A percentile compares a stretch with the other conserved stretches of the same genome.
Evolutionary conservation across 2,888 invertebrate species (phyloP).

Genomic region (Rhagonycha fulva): DNA sequence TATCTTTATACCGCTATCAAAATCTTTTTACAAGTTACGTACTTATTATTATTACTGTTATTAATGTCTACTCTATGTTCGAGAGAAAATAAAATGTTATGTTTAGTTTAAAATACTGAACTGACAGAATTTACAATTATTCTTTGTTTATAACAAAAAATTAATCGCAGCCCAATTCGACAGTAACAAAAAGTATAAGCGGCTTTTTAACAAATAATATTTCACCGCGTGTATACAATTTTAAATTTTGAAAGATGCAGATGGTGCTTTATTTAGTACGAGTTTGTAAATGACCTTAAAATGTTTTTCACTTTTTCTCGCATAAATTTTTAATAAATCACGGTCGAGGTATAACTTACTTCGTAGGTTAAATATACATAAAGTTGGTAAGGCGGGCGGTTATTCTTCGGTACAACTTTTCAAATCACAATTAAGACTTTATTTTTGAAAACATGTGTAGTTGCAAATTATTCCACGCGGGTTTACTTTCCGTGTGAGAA

Average conservation of each 20-base stretch:
- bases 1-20: no score
- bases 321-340: neutral
- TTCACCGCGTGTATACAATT: neutral
- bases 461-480: neutral
- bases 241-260: neutral
- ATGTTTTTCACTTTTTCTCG: neutral
- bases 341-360: neutral
- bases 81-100: no score
- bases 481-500: neutral
- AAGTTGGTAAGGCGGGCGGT: neutral
- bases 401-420: neutral
- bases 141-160: no score
- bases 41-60: no score
- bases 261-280: neutral
- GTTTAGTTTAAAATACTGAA: no score
- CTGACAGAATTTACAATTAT: no score
- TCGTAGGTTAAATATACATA: neutral
- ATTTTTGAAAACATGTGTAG: neutral
- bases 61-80: no score
- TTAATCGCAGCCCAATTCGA: neutral
- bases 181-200: neutral
- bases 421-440: neutral
- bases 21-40: no score
- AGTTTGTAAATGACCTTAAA: neutral
- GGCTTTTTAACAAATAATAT: neutral